Base-by-base conservation (phyloP, 2,797 vertebrate species). In the Danio tinwini region DNA sequence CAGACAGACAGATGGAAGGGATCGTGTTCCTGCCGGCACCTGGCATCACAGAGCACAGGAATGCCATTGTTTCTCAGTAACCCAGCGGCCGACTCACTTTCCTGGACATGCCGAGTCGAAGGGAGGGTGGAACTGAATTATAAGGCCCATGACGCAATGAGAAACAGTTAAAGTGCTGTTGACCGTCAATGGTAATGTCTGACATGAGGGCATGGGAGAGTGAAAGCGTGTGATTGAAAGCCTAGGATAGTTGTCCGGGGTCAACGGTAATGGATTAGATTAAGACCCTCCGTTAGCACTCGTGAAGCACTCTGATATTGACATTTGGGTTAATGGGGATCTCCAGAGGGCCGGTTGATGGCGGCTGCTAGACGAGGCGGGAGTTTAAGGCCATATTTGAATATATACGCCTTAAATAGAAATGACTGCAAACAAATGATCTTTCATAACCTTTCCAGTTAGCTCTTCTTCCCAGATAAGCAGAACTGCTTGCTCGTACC, bases 11-110 rank as follows among this genome's bases (percentile, higher is more conserved):
- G 76, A 82, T 80, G 84, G 82, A 82, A 82, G 86, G 92, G 92
- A 93, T 93, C 92, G 91, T 88, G 92, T 95, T 94, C 93, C 92
- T 90, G 89, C 88, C 90, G 91, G 93, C 93, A 94, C 93, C 93
- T 94, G 94, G 92, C 80, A 92, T 89, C 90, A 89, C 85, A 59
- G 88, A 92, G 91, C 89, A 94, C 91, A 94, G 91, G 93, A 93
- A 93, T 93, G 93, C 88, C 91, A 93, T 94, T 94, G 93, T 94
- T 92, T 85, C 89, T 84, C 82, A 78, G 88, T 82, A 85, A 89
- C 83, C 89, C 87, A 88, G 88, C 81, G 81, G 86, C 87, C 74
- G 69, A 88, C 91, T 90, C 85, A 82, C 68, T 74, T 83, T 76
- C 76, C 49, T 8, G 55, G 73, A 70, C 56, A 40, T 5, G 53